Evolutionary conservation across 2,797 vertebrate genomes (phyloP), one percentile per base, ranked within the genome.

Genomic region (Spondyliosoma cantharus): DNA sequence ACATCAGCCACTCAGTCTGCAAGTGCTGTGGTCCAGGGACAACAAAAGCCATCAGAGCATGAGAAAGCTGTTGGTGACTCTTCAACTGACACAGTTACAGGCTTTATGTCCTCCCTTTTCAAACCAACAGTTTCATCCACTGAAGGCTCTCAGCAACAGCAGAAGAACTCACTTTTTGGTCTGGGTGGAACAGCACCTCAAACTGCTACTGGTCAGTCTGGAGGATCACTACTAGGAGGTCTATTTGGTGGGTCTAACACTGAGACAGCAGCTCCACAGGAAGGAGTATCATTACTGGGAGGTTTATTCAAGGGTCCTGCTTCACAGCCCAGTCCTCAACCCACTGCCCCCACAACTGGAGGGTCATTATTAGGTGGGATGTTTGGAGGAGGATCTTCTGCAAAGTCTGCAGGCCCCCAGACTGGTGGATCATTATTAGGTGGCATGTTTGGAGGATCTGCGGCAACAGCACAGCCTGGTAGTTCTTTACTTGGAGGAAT

Each of bases 1-100:
- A 80, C 46, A 29, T 24, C 53, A 29, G 25, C 62, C 6, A 37
- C 17, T 73, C 63, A 72, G 4, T 80, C 82, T 43, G 12, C 48
- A 60, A 80, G 29, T 81, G 59, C 81, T 74, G 37, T 63, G 22
- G 76, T 85, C 32, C 90, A 93, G 77, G 92, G 37, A 62, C 87
- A 77, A 71, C 90, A 94, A 64, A 93, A 91, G 72, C 88, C 87
- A 75, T 53, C 89, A 37, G 92, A 94, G 53, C 75, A 85, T 80
- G 96, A 96, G 15, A 97, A 94, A 87, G 94, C 94, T 0, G 76
- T 94, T 7, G 81, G 94, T 60, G 95, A 95, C 74, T 94, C 96
- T 71, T 94, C 97, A 70, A 91, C 94, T 85, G 96, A 97, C 89
- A 93, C 95, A 78, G 93, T 99, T 87, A 95, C 97, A 86, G 96